A percentile compares a stretch with the other conserved stretches of the same genome.
Conservation (phyloP, 2,888 invertebrate species). For the Macaria liturata region DNA sequence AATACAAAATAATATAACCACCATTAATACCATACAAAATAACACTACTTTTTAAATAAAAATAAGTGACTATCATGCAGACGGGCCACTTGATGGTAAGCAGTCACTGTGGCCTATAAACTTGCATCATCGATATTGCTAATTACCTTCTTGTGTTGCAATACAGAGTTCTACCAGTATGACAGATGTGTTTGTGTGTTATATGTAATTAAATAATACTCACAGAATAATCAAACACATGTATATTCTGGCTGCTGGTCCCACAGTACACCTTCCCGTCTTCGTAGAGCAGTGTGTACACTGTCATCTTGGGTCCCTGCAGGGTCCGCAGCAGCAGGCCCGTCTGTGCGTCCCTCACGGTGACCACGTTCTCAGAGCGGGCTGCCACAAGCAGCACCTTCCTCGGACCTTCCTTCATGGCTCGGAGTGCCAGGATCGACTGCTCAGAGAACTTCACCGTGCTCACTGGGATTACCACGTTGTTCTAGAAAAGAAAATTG, state of each 20-base stretch:
- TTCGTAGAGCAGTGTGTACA: conserved; percentile 87
- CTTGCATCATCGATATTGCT: no score
- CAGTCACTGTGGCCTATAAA: no score
- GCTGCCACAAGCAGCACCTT: conserved; percentile 88
- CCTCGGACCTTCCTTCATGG: conserved; percentile 88
- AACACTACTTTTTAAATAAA: no score
- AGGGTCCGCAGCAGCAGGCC: conserved; percentile 87
- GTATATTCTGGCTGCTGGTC: conserved; percentile 87
- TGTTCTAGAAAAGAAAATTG: conserved; percentile 68
- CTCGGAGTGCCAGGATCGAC: conserved; percentile 87
- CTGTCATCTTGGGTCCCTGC: conserved; percentile 82
- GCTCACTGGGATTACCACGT: conserved; percentile 78
- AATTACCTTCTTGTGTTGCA: no score
- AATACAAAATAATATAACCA: no score
- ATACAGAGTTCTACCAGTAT: no score
- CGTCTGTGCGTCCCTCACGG: conserved; percentile 88
- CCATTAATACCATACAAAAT: no score
- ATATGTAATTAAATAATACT: conserved; percentile 52
- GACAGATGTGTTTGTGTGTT: no score
- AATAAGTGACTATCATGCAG: no score
- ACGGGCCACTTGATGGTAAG: no score
- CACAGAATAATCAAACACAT: conserved; percentile 90
- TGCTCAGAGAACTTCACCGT: conserved; percentile 85
- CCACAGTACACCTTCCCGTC: conserved; percentile 89
- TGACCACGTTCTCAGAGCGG: conserved; percentile 85